A percentile compares a stretch with the other conserved stretches of the same genome.
Evolutionary conservation across 2,888 invertebrate species (phyloP).

Genomic region (Dysmachus trigonus): DNA sequence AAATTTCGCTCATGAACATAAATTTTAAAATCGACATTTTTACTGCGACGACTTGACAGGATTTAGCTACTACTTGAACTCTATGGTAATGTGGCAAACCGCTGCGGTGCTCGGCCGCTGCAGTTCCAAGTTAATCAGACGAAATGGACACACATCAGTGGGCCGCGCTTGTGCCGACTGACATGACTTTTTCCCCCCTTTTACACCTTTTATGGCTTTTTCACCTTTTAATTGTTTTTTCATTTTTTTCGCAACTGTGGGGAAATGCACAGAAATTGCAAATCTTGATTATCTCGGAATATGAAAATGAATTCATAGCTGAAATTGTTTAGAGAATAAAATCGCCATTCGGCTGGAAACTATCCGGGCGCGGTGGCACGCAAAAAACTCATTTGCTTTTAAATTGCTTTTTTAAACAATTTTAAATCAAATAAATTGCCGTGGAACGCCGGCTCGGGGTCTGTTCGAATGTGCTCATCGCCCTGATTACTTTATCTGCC

Average conservation of each 20-base stretch:
- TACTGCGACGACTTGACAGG: conserved; percentile 46
- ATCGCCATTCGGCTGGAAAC: conserved; percentile 8
- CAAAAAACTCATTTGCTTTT: conserved; percentile 37
- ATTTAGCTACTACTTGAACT: conserved; percentile 46
- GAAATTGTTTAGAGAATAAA: conserved; percentile 35
- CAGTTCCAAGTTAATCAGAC: conserved; percentile 19
- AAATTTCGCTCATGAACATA: conserved; percentile 45
- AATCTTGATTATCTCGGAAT: conserved; percentile 15
- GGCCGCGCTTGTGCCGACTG: background rate
- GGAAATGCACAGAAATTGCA: conserved; percentile 16
- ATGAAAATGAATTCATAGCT: conserved; percentile 32
- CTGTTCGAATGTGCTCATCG: conserved; percentile 17
- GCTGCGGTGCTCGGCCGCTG: background rate
- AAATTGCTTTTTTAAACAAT: conserved; percentile 35
- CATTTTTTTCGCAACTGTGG: background rate
- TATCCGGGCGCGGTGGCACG: background rate
- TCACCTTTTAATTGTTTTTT: conserved; percentile 15
- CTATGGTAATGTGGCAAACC: conserved; percentile 13
- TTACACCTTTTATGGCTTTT: conserved; percentile 6
- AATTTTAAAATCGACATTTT: conserved; percentile 46
- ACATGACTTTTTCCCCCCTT: background rate
- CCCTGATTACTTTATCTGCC: conserved; percentile 29
- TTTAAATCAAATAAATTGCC: conserved; percentile 22
- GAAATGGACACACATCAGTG: conserved; percentile 27
- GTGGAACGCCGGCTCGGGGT: background rate